Conservation (phyloP, 2,797 vertebrate genomes). For the Catostomus latipinnis region DNA sequence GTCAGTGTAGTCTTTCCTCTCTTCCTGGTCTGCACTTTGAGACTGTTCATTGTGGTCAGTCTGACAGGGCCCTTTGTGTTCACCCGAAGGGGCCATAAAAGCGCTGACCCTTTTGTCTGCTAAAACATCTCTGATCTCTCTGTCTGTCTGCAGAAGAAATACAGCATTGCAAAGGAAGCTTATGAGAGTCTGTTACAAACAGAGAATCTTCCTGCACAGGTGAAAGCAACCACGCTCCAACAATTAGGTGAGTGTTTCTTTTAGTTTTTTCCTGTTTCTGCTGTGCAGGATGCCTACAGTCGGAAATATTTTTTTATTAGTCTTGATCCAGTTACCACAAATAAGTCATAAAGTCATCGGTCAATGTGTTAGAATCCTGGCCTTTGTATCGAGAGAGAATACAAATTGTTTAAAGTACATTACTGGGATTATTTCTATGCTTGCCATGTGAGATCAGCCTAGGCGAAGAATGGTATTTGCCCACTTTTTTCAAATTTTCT, state of each 20-base stretch:
- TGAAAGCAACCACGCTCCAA: constrained; percentile 97
- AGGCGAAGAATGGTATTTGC: neutral
- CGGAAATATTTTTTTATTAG: neutral
- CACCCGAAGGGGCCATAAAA: constrained; percentile 70
- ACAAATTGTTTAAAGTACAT: neutral
- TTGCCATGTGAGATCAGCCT: neutral
- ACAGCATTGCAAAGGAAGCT: constrained; percentile 96
- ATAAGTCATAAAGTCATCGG: neutral
- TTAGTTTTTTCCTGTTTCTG: neutral
- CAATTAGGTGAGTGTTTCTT: constrained; percentile 90
- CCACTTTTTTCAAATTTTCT: neutral
- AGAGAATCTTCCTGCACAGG: constrained; percentile 95
- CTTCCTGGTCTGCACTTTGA: constrained; percentile 29
- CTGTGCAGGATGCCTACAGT: neutral
- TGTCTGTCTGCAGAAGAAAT: constrained; percentile 87
- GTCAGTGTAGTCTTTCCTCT: constrained; percentile 46
- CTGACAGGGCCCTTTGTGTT: constrained; percentile 74
- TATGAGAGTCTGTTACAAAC: constrained; percentile 96
- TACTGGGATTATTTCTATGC: neutral
- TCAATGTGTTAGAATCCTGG: neutral
- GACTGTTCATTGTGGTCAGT: constrained; percentile 64
- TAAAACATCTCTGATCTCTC: constrained; percentile 56
- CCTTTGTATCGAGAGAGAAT: no score
- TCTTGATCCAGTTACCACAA: neutral
- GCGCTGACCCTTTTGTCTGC: constrained; percentile 63